phyloP scores from a whole-genome alignment of 2,113 vertebrate species.

The Apodemus speciosus region DNA sequence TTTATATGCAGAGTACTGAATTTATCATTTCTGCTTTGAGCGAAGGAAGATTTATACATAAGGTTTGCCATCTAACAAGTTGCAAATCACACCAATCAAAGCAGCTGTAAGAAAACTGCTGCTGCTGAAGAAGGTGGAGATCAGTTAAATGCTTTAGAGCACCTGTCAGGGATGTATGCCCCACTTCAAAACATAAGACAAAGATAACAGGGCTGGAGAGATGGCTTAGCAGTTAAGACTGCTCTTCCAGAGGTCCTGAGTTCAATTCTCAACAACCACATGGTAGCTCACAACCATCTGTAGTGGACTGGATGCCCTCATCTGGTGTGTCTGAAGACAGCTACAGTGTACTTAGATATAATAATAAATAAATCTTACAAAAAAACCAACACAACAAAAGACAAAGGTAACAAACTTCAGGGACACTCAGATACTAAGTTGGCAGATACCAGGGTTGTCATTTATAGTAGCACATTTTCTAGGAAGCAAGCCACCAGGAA shows the following conservation, averaged over 20 bases:
- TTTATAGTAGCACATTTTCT: background rate
- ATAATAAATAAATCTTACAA: no score
- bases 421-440: background rate
- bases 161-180: background rate
- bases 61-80: background rate
- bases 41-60: background rate
- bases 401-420: background rate
- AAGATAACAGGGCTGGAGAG: background rate
- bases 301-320: no score
- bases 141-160: background rate
- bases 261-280: no score
- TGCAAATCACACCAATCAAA: background rate
- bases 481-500: background rate
- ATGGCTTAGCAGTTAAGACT: no score
- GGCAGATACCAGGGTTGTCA: background rate
- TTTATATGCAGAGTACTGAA: background rate
- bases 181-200: background rate
- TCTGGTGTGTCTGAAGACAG: no score
- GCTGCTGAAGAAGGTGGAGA: fast-evolving
- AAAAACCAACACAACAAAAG: background rate
- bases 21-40: background rate
- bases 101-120: background rate
- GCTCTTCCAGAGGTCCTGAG: no score
- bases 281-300: no score
- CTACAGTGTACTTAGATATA: no score